These are phyloP conservation scores for Pao palembangensis DNA, from an alignment of 2,113 vertebrate species.

Conservation along the genomic window DNA sequence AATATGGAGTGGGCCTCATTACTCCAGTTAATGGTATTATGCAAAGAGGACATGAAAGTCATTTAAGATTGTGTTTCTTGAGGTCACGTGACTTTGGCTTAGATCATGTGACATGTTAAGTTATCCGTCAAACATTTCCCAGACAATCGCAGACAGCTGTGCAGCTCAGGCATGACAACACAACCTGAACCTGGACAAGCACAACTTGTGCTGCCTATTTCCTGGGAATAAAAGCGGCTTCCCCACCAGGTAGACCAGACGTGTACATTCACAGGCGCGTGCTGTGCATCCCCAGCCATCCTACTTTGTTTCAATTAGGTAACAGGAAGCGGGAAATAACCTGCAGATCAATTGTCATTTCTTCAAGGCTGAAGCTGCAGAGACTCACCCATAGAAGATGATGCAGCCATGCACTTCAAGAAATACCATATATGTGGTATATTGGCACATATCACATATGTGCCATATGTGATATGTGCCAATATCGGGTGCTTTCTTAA, in stretches of 20 bases:
- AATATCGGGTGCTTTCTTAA: too few relatives aligned
- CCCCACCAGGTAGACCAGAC: slow-evolving; percentile 7
- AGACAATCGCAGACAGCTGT: slow-evolving; percentile 45
- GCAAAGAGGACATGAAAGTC: neutral
- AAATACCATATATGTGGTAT: too few relatives aligned
- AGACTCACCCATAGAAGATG: slow-evolving; percentile 64
- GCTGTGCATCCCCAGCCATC: slow-evolving; percentile 47
- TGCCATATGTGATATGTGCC: too few relatives aligned
- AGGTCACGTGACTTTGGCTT: neutral
- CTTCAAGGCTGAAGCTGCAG: slow-evolving; percentile 43
- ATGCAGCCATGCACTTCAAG: slow-evolving; percentile 38
- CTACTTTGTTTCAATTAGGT: slow-evolving; percentile 76
- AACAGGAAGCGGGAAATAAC: slow-evolving; percentile 74
- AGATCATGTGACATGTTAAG: neutral
- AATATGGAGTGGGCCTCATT: too few relatives aligned
- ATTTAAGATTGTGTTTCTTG: too few relatives aligned
- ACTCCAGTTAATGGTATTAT: too few relatives aligned
- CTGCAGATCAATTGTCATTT: slow-evolving; percentile 74
- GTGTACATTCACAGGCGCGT: slow-evolving; percentile 6
- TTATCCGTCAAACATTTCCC: too few relatives aligned
- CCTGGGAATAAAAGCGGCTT: slow-evolving; percentile 6
- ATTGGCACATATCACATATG: too few relatives aligned
- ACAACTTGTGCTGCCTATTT: slow-evolving; percentile 1
- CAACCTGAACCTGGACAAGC: neutral
- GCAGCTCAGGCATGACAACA: neutral